These are phyloP conservation scores for Cylloceria caligata DNA, from an alignment of 2,888 invertebrate genomes.

Conservation along the genomic window DNA sequence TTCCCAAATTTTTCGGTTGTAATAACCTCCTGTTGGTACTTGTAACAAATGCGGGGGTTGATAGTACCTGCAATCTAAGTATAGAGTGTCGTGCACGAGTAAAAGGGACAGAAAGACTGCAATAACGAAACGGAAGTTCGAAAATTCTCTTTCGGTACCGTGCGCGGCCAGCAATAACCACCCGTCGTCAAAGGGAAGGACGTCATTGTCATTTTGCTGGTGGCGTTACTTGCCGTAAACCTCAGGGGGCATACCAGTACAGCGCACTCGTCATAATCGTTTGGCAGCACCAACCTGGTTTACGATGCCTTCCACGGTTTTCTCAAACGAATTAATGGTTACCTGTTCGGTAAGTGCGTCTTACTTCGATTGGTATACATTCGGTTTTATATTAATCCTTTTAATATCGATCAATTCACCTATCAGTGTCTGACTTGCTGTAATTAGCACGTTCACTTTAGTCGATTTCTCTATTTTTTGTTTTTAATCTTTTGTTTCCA, in stretches of 20 bases:
- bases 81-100: constrained; percentile 9
- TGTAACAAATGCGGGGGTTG: background rate
- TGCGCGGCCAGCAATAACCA: constrained; percentile 58
- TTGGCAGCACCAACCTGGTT: constrained; percentile 49
- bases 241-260: constrained; percentile 47
- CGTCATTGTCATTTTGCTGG: constrained; percentile 71
- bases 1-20: constrained; percentile 61
- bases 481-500: no score
- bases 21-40: constrained; percentile 16
- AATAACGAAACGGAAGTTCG: constrained; percentile 30
- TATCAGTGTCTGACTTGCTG: no score
- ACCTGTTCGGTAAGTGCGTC: background rate
- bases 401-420: background rate
- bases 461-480: no score
- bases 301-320: background rate
- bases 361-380: constrained; percentile 10
- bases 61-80: constrained; percentile 36
- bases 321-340: background rate
- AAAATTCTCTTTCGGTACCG: constrained; percentile 52
- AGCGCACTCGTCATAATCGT: constrained; percentile 49
- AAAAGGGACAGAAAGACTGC: constrained; percentile 8
- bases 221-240: constrained; percentile 67
- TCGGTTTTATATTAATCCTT: background rate
- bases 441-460: no score
- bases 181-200: constrained; percentile 59